A percentile compares a stretch with the other conserved stretches of the same genome.
These are phyloP conservation scores for Naso thynnoides DNA, from an alignment of 2,797 vertebrate genomes.

Conservation along the genomic window DNA sequence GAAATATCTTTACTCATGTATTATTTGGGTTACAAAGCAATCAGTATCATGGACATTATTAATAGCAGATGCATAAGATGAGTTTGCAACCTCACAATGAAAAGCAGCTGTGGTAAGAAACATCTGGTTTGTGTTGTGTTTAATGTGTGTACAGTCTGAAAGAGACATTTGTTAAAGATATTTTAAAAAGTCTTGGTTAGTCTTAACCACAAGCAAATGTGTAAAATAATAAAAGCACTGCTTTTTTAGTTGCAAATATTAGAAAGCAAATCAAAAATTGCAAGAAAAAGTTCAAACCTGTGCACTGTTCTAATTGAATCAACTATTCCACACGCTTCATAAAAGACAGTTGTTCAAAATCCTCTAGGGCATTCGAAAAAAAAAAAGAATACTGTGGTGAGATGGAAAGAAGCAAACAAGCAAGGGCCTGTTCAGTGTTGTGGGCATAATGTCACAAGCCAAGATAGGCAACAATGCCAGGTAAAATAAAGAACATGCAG, in stretches of 20 bases:
- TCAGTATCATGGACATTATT: slow-evolving; percentile 32
- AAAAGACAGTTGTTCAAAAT: slow-evolving; percentile 18
- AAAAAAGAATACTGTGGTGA: not conserved
- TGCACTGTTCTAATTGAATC: not conserved
- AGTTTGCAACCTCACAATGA: slow-evolving; percentile 42
- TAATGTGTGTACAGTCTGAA: not conserved
- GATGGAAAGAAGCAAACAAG: slow-evolving; percentile 51
- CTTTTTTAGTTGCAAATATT: not conserved
- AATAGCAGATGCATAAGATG: slow-evolving; percentile 43
- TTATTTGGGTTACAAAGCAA: slow-evolving; percentile 16
- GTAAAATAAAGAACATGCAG: slow-evolving; percentile 19
- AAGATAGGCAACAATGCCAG: slow-evolving; percentile 35
- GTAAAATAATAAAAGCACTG: not conserved
- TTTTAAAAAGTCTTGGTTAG: slow-evolving; percentile 19
- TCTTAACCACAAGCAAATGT: not conserved
- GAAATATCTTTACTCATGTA: slow-evolving; percentile 12
- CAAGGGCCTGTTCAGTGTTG: slow-evolving; percentile 64
- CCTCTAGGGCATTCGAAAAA: slow-evolving; percentile 10
- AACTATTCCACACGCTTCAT: slow-evolving; percentile 28
- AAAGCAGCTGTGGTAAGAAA: slow-evolving; percentile 35
- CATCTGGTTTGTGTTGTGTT: slow-evolving; percentile 40
- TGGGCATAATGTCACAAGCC: slow-evolving; percentile 24
- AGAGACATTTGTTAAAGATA: not conserved
- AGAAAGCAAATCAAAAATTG: not conserved
- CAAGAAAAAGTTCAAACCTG: slow-evolving; percentile 2